Base-by-base conservation (phyloP, 2,797 vertebrate genomes). In the Takifugu ocellatus region DNA sequence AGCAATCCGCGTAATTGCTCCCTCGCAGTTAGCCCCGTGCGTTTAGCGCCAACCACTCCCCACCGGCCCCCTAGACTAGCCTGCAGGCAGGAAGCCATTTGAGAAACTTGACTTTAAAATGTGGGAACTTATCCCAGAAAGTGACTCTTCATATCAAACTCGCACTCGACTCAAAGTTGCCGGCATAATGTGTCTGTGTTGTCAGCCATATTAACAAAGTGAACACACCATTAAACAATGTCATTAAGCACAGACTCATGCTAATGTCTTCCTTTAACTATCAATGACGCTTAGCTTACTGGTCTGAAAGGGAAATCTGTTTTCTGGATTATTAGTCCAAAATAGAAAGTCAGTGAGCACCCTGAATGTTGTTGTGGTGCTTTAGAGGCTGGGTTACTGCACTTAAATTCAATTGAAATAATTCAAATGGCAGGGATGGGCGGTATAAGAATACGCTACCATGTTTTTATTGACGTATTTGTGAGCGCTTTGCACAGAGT, bases 181-280 rank as follows among this genome's bases (percentile, higher is more conserved):
- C 39, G 77, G 83, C 87, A 84, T 85, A 88, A 86, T 84, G 86
- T 83, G 82, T 82, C 81, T 86, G 87, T 83, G 84, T 89, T 84
- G 85, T 88, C 87, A 84, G 84, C 87, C 88, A 85, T 89, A 87
- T 87, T 87, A 87, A 83, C 88, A 88, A 85, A 86, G 82, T 88
- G 83, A 90, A 88, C 86, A 89, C 78, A 84, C 85, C 89, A 90
- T 90, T 89, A 88, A 90, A 90, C 91, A 94, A 92, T 93, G 92
- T 93, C 93, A 94, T 94, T 94, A 96, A 93, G 92, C 94, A 93
- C 88, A 89, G 92, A 93, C 91, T 91, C 91, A 93, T 89, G 89
- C 88, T 89, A 83, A 93, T 91, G 91, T 91, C 92, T 92, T 93
- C 92, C 88, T 92, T 93, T 94, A 94, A 96, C 94, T 94, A 94